Evolutionary conservation across 2,888 invertebrate species (phyloP).

Genomic region (Apoderus coryli): DNA sequence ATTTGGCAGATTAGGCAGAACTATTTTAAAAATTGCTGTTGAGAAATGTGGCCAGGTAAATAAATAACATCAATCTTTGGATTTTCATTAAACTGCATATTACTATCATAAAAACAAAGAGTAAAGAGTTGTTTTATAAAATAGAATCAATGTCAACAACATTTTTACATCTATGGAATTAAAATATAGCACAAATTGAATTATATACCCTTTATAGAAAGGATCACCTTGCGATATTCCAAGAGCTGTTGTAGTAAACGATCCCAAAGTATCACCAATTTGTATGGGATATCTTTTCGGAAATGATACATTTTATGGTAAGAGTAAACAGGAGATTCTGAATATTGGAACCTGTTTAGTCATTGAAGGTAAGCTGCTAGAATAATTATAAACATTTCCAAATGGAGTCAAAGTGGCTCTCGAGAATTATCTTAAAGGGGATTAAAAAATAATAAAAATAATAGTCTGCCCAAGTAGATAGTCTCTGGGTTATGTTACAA

Average conservation of each 20-base stretch:
- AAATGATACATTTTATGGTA: slow-evolving; percentile 15
- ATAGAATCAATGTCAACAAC: too few relatives aligned
- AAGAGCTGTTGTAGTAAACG: slow-evolving; percentile 16
- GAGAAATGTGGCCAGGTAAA: slow-evolving; percentile 15
- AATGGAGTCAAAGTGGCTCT: too few relatives aligned
- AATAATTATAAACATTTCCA: too few relatives aligned
- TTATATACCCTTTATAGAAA: slow-evolving; percentile 13
- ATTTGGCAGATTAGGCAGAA: slow-evolving; percentile 17
- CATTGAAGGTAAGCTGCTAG: slow-evolving; percentile 15
- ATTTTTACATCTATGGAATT: too few relatives aligned
- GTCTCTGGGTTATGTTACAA: too few relatives aligned
- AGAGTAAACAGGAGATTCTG: slow-evolving; percentile 13
- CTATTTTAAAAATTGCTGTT: slow-evolving; percentile 15
- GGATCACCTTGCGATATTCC: slow-evolving; percentile 12
- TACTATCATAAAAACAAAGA: too few relatives aligned
- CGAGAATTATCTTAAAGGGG: too few relatives aligned
- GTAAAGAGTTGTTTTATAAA: too few relatives aligned
- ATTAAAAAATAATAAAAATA: too few relatives aligned
- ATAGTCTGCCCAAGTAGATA: too few relatives aligned
- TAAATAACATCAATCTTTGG: slow-evolving; percentile 7
- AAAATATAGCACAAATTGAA: too few relatives aligned
- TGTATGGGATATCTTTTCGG: slow-evolving; percentile 14
- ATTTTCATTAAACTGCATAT: background rate
- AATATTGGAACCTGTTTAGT: slow-evolving; percentile 15
- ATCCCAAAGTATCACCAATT: slow-evolving; percentile 14